phyloP scores from a whole-genome alignment of 2,113 vertebrate genomes.

The Oceanites oceanicus region DNA sequence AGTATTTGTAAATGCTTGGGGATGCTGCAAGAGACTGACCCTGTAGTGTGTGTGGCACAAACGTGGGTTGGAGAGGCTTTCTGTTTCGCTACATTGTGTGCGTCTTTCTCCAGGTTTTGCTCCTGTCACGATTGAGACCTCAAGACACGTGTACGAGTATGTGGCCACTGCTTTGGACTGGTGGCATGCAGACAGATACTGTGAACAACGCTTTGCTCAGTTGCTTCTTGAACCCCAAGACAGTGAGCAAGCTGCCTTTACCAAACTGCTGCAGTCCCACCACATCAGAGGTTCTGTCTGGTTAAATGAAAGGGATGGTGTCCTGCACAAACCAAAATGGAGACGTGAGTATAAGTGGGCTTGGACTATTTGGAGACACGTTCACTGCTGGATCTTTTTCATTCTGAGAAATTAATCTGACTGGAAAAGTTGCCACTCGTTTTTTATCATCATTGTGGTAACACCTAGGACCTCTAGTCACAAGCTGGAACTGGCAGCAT shows the following conservation, averaged over 20 bases:
- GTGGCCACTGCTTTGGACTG: constrained; percentile 75
- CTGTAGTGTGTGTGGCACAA: fast-evolving
- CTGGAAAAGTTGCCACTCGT: background rate
- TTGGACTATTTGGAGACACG: background rate
- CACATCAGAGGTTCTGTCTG: constrained; percentile 69
- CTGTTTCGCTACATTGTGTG: too few relatives aligned
- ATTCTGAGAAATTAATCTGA: background rate
- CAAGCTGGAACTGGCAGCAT: background rate
- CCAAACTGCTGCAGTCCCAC: constrained; percentile 60
- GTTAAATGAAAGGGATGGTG: constrained; percentile 56
- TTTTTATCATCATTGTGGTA: background rate
- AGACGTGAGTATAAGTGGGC: constrained; percentile 57
- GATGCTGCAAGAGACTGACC: background rate
- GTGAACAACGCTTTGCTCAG: constrained; percentile 78
- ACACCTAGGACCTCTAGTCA: background rate
- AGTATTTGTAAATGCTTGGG: background rate
- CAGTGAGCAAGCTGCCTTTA: background rate
- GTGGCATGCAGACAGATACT: constrained; percentile 78
- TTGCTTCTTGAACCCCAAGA: constrained; percentile 48
- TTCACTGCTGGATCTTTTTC: background rate
- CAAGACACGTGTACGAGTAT: constrained; percentile 70
- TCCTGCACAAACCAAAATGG: background rate
- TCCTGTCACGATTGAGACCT: constrained; percentile 56
- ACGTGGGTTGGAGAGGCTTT: background rate
- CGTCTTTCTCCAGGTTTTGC: constrained; percentile 46